Conservation (phyloP, 2,113 vertebrate genomes). For the Climacteris rufus region DNA sequence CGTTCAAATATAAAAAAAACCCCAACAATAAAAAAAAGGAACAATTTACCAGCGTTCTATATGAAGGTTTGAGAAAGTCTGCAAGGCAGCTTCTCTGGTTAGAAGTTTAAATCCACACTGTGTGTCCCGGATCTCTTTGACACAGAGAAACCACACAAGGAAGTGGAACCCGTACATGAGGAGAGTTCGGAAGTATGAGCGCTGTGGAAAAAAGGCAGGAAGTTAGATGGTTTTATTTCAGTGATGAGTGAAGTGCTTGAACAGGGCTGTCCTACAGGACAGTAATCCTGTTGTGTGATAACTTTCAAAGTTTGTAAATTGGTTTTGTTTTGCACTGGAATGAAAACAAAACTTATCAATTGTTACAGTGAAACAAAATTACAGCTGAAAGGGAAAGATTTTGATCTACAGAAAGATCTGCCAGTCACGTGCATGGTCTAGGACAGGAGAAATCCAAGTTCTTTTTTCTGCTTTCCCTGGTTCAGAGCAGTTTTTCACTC, state of each 20-base stretch:
- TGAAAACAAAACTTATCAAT: not conserved
- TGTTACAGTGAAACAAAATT: not conserved
- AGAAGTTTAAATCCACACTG: conserved; percentile 97
- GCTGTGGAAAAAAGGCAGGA: conserved; percentile 73
- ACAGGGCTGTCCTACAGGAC: not conserved
- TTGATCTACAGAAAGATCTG: not conserved
- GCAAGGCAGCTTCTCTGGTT: conserved; percentile 86
- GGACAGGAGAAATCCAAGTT: not conserved
- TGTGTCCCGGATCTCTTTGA: conserved; percentile 88
- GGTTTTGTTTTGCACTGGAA: not conserved
- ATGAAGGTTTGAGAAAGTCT: conserved; percentile 88
- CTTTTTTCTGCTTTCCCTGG: not conserved
- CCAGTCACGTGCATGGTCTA: not conserved
- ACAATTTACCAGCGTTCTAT: conserved; percentile 89
- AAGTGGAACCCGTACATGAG: conserved; percentile 98
- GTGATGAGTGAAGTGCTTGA: not conserved
- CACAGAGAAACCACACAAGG: conserved; percentile 96
- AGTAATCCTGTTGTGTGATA: not conserved
- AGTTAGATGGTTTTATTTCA: not conserved
- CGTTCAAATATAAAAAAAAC: not conserved
- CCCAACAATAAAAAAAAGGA: not conserved
- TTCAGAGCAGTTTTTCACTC: not conserved
- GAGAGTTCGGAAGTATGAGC: conserved; percentile 91
- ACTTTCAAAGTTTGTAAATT: not conserved
- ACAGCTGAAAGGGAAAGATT: not conserved